Percentiles rank a stretch among this genome's conserved stretches.
Conservation (phyloP, 2,113 vertebrate species). For the Carollia perspicillata region DNA sequence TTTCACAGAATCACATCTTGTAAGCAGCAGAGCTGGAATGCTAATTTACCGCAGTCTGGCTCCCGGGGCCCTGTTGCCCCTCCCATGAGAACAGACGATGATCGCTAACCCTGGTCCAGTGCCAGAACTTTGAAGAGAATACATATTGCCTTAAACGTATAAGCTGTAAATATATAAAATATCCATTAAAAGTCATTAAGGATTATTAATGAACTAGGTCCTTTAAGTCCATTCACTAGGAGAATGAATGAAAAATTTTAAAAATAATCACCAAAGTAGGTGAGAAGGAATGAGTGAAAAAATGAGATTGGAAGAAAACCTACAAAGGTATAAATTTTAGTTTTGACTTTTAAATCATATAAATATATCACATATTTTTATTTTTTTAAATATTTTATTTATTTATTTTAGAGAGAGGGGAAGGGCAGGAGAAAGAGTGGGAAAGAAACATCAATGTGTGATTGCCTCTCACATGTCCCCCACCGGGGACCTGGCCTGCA, state of each 20-base stretch:
- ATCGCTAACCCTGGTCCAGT: background rate
- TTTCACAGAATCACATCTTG: background rate
- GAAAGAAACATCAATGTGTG: too few species aligned
- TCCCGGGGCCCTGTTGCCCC: background rate
- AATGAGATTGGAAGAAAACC: background rate
- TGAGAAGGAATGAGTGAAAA: background rate
- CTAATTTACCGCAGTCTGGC: background rate
- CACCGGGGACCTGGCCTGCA: too few species aligned
- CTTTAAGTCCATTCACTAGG: background rate
- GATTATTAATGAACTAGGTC: background rate
- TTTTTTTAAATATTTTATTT: background rate
- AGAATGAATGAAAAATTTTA: background rate
- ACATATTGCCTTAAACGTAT: background rate
- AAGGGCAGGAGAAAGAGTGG: too few species aligned
- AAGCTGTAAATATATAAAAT: background rate
- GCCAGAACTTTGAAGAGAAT: background rate
- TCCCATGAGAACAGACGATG: background rate
- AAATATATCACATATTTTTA: background rate
- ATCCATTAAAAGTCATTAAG: background rate
- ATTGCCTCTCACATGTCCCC: too few species aligned
- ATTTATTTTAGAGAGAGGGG: too few species aligned
- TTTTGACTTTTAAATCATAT: background rate
- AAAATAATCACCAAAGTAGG: background rate
- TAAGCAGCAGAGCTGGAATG: background rate
- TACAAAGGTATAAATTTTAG: background rate